Evolutionary conservation across 2,797 vertebrate genomes (phyloP).

Genomic region (Tenualosa thibaudeaui): DNA sequence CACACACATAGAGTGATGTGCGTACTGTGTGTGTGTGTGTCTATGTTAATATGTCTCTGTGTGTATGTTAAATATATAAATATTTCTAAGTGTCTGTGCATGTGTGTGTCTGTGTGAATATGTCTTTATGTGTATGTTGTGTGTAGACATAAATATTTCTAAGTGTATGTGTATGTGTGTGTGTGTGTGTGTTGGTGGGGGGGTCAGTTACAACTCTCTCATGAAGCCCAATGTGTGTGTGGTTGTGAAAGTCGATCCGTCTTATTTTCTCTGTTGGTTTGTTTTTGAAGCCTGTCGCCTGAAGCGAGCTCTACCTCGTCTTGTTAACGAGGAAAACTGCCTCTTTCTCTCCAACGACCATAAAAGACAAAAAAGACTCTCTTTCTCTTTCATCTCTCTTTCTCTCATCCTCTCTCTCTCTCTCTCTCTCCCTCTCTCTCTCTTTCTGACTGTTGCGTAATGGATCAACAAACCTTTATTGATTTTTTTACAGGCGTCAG

Average conservation of each 20-base stretch:
- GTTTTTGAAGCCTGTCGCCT: slow-evolving; percentile 4
- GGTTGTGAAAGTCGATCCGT: background rate
- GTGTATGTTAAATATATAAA: background rate
- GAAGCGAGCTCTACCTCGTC: background rate
- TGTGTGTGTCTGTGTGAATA: background rate
- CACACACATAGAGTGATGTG: slow-evolving; percentile 8
- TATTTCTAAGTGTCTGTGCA: background rate
- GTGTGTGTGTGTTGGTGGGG: background rate
- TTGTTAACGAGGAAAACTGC: slow-evolving; percentile 25
- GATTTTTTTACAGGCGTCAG: slow-evolving; percentile 44
- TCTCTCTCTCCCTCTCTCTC: background rate
- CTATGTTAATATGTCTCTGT: background rate
- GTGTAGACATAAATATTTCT: background rate
- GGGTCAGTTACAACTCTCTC: background rate
- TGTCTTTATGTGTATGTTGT: background rate
- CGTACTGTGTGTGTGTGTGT: background rate
- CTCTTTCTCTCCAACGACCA: slow-evolving; percentile 4
- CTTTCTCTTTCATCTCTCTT: background rate
- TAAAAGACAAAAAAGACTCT: background rate
- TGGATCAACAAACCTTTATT: slow-evolving; percentile 42
- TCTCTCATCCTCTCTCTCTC: background rate
- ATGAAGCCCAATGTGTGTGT: slow-evolving; percentile 28
- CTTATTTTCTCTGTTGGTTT: slow-evolving; percentile 2
- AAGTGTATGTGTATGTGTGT: background rate
- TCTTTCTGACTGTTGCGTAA: slow-evolving; percentile 44